A percentile compares a stretch with the other conserved stretches of the same genome.
phyloP scores from a whole-genome alignment of 2,113 vertebrate species.

The Raja brachyura region DNA sequence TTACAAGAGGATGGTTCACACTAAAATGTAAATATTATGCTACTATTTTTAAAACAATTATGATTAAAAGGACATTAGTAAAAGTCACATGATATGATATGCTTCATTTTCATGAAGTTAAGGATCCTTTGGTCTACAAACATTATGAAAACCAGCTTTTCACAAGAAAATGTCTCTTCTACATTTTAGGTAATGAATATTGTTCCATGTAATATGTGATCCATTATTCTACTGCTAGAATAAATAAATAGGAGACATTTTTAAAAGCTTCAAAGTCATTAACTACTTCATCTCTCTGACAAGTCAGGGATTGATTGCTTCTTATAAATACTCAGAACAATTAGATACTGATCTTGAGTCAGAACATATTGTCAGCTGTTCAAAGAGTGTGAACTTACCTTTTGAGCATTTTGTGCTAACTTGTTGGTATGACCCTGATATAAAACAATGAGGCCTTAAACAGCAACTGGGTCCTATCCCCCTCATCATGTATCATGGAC shows the following conservation, averaged over 20 bases:
- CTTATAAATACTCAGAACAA: not conserved
- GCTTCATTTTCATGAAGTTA: not conserved
- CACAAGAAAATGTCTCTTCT: not conserved
- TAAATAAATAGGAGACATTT: not conserved
- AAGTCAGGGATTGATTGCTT: not conserved
- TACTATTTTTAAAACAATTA: not conserved
- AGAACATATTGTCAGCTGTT: too few species aligned
- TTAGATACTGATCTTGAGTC: not conserved
- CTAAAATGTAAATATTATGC: not conserved
- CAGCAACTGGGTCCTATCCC: too few species aligned
- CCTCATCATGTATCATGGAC: too few species aligned
- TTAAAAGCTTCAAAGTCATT: not conserved
- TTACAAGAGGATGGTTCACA: not conserved
- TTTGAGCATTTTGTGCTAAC: too few species aligned
- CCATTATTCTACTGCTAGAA: not conserved
- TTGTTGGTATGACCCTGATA: too few species aligned
- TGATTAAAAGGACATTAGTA: not conserved
- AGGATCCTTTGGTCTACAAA: not conserved
- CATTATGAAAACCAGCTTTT: not conserved
- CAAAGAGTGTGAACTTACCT: too few species aligned
- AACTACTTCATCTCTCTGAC: not conserved
- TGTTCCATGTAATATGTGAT: not conserved
- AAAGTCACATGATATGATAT: not conserved
- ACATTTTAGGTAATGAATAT: not conserved
- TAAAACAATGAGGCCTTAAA: too few species aligned